These are phyloP conservation scores for Premnoplex brunnescens DNA, from an alignment of 2,797 vertebrate species.

Conservation along the genomic window DNA sequence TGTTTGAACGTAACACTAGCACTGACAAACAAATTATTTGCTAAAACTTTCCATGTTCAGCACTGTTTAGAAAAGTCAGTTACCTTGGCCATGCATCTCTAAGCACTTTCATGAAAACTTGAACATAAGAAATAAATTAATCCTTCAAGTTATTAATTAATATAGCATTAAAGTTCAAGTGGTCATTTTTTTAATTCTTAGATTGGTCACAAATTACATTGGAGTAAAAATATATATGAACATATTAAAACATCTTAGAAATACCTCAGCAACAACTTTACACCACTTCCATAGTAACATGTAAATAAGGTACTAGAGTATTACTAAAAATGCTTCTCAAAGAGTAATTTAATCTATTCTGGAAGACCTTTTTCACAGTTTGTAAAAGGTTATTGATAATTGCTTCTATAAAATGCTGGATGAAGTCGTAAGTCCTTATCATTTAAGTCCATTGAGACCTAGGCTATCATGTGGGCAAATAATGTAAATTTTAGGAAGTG, in stretches of 20 bases:
- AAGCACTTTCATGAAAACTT: neutral
- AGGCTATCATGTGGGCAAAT: neutral
- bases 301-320: neutral
- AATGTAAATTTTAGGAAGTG: neutral
- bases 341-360: neutral
- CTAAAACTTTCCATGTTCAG: neutral
- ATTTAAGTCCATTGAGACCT: neutral
- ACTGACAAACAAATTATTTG: neutral
- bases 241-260: neutral
- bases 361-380: neutral
- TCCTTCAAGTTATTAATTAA: neutral
- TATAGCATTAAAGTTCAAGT: neutral
- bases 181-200: neutral
- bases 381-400: neutral
- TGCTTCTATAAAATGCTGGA: neutral
- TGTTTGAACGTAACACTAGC: neutral
- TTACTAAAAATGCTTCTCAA: neutral
- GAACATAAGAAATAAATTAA: neutral
- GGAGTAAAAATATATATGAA: neutral
- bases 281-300: neutral
- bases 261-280: neutral
- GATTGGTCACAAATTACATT: neutral
- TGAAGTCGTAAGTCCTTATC: neutral
- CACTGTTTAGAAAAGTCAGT: neutral
- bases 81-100: neutral